These are phyloP conservation scores for Gadus chalcogrammus DNA, from an alignment of 2,113 vertebrate genomes.

Conservation along the genomic window DNA sequence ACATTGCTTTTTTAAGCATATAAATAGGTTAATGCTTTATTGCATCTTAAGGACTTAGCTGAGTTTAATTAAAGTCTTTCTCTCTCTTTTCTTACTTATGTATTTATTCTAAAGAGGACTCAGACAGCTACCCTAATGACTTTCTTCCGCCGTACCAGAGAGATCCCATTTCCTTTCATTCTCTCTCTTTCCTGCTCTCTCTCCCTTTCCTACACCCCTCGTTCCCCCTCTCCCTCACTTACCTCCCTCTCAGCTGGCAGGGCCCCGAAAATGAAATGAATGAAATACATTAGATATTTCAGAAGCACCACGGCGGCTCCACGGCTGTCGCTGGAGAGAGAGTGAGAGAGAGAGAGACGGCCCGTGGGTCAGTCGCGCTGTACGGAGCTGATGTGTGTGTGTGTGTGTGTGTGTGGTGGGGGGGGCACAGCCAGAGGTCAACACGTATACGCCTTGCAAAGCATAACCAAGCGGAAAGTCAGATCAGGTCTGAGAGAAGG, in stretches of 20 bases:
- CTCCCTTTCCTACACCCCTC: slow-evolving; percentile 50
- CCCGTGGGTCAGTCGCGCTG: slow-evolving; percentile 21
- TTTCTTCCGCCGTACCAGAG: slow-evolving; percentile 39
- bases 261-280: slow-evolving; percentile 77
- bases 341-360: slow-evolving; percentile 58
- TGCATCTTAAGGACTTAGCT: too few species aligned
- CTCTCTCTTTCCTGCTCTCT: slow-evolving; percentile 45
- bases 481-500: slow-evolving; percentile 47
- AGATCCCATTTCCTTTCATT: slow-evolving; percentile 36
- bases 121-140: slow-evolving; percentile 42
- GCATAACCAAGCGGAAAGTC: slow-evolving; percentile 53
- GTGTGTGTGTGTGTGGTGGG: too few species aligned
- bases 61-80: slow-evolving; percentile 12
- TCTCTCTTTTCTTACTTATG: slow-evolving; percentile 35
- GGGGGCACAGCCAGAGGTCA: slow-evolving; percentile 42
- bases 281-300: slow-evolving; percentile 81
- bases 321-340: slow-evolving; percentile 45
- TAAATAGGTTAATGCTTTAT: too few species aligned
- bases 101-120: slow-evolving; percentile 54
- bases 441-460: slow-evolving; percentile 3
- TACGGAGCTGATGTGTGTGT: too few species aligned
- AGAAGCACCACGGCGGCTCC: slow-evolving; percentile 56
- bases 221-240: slow-evolving; percentile 18
- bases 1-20: too few species aligned
- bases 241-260: slow-evolving; percentile 56